Conservation (phyloP, 1,140 invertebrate species). For the Trichomalopsis sarcophagae region DNA sequence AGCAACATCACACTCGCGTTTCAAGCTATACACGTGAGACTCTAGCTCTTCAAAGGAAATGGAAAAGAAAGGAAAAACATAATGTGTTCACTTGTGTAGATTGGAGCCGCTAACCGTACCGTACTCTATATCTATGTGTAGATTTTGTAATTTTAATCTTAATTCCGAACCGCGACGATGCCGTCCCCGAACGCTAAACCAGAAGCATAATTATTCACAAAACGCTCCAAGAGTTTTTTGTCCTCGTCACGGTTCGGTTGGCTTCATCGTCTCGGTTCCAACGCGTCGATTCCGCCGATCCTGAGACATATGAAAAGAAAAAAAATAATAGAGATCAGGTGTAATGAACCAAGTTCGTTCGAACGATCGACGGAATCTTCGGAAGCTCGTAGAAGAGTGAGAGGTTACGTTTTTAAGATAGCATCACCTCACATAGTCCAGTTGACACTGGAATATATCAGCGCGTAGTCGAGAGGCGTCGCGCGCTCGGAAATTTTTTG, state of each 20-base stretch:
- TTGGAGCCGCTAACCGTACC: slow-evolving; percentile 23
- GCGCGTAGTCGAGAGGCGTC: background rate
- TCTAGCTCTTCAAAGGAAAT: slow-evolving; percentile 22
- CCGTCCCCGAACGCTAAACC: background rate
- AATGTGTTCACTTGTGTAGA: slow-evolving; percentile 46
- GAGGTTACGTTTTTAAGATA: background rate
- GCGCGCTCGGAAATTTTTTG: background rate
- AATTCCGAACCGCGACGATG: background rate
- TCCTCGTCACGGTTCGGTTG: background rate
- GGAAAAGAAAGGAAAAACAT: slow-evolving; percentile 4
- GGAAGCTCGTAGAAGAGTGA: background rate
- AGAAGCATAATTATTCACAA: background rate
- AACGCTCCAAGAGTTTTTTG: background rate
- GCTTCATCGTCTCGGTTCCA: slow-evolving; percentile 9
- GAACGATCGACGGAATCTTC: slow-evolving; percentile 8
- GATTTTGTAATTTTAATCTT: slow-evolving; percentile 31
- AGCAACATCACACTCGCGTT: background rate
- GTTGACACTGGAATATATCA: slow-evolving; percentile 4
- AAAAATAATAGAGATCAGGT: background rate
- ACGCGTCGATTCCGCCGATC: slow-evolving; percentile 7
- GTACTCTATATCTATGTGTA: slow-evolving; percentile 14
- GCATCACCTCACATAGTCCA: slow-evolving; percentile 9
- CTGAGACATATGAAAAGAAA: background rate
- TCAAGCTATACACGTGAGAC: slow-evolving; percentile 44
- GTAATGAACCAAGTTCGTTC: slow-evolving; percentile 8